Evolutionary conservation across 92 coral and sea anemone genomes (phyloP).

Genomic region (Palythoa grandis): DNA sequence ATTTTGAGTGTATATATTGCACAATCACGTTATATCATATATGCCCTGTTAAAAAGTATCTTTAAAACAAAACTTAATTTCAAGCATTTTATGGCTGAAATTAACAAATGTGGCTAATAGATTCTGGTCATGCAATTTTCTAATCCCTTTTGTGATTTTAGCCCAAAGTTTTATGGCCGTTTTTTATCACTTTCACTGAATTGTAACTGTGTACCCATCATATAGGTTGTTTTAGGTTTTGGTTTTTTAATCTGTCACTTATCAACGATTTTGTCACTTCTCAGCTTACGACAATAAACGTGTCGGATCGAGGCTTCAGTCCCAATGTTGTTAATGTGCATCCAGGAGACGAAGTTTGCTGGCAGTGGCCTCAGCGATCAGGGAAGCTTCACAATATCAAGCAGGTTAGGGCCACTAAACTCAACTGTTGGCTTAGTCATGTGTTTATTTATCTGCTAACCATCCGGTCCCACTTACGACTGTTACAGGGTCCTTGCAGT

Average conservation of each 20-base stretch:
- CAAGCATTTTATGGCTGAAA: background rate
- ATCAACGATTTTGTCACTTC: background rate
- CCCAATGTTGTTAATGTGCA: slow-evolving; percentile 76
- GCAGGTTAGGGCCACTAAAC: slow-evolving; percentile 53
- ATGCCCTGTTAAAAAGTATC: too few relatives aligned
- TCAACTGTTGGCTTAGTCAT: background rate
- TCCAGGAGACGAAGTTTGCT: slow-evolving; percentile 88
- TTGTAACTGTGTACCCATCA: background rate
- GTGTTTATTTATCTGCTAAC: background rate
- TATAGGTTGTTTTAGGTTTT: background rate
- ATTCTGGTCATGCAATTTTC: too few relatives aligned
- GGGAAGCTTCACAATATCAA: slow-evolving; percentile 65
- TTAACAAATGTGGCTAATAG: too few relatives aligned
- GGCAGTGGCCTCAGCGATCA: slow-evolving; percentile 73
- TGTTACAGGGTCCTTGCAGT: too few relatives aligned
- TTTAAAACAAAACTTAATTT: too few relatives aligned
- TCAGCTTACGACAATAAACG: slow-evolving; percentile 64
- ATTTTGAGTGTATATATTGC: too few relatives aligned
- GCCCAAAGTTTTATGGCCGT: too few relatives aligned
- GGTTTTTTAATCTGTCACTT: background rate
- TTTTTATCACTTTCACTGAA: background rate
- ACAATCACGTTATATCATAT: too few relatives aligned
- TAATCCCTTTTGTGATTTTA: too few relatives aligned
- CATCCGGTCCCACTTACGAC: too few relatives aligned
- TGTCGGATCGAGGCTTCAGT: slow-evolving; percentile 70